Evolutionary conservation across 2,113 vertebrate species (phyloP).

Genomic region (Noturus placidus): DNA sequence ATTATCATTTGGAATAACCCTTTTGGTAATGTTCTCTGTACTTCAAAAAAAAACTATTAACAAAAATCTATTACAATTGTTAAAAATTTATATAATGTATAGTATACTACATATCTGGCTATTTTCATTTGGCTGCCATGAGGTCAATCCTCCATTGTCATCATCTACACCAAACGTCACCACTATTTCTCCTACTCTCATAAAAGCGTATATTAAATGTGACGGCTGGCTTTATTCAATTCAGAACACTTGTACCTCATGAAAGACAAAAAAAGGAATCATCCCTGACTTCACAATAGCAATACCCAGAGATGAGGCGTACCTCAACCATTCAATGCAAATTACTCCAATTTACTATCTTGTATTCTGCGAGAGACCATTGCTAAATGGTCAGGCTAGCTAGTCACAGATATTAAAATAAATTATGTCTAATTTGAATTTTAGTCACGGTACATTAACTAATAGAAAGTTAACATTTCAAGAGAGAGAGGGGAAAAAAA

Average conservation of each 20-base stretch:
- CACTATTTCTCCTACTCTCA: constrained; percentile 41
- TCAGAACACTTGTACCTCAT: constrained; percentile 64
- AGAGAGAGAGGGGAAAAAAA: constrained; percentile 87
- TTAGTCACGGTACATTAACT: constrained; percentile 99
- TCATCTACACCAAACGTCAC: not conserved
- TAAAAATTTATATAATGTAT: not conserved
- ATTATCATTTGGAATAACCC: not conserved
- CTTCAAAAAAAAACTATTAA: not conserved
- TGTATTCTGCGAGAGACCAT: constrained; percentile 97
- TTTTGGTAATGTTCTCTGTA: not conserved
- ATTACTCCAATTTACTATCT: constrained; percentile 96
- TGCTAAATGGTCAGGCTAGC: constrained; percentile 98
- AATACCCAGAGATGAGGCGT: constrained; percentile 86
- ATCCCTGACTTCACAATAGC: constrained; percentile 88
- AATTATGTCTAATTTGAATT: constrained; percentile 99
- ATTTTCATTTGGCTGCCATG: constrained; percentile 21
- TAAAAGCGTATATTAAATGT: constrained; percentile 59
- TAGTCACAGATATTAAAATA: constrained; percentile 99
- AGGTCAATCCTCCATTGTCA: constrained; percentile 11
- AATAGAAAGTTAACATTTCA: constrained; percentile 99
- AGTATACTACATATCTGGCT: not conserved
- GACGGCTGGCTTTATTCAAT: constrained; percentile 65
- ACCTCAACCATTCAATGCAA: constrained; percentile 91
- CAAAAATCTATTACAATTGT: not conserved
- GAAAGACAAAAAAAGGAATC: constrained; percentile 66